A percentile compares a stretch with the other conserved stretches of the same genome.
These are phyloP conservation scores for Drosophila kambysellisi DNA, from an alignment of 2,888 invertebrate species.

Conservation along the genomic window DNA sequence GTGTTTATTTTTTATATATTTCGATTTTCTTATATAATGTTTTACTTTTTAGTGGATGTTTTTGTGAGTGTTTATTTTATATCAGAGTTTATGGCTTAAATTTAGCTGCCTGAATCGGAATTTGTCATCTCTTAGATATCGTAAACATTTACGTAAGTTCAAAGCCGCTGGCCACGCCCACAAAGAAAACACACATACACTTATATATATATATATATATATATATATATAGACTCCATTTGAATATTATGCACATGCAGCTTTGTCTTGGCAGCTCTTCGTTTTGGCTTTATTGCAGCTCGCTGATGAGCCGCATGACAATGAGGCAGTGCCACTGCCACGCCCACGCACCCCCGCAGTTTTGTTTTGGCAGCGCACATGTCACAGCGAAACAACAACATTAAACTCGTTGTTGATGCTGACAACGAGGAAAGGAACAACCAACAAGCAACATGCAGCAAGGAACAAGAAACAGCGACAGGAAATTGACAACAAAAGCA, in stretches of 20 bases:
- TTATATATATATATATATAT: not conserved
- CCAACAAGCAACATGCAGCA: conserved; percentile 9
- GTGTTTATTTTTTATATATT: too few species aligned
- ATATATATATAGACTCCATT: not conserved
- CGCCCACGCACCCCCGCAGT: conserved; percentile 34
- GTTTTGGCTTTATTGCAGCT: conserved; percentile 45
- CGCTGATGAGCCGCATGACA: conserved; percentile 65
- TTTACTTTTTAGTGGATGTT: not conserved
- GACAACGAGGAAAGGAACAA: conserved; percentile 14
- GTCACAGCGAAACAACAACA: conserved; percentile 19
- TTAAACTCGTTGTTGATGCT: conserved; percentile 6
- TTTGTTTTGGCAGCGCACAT: conserved; percentile 37
- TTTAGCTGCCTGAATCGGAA: not conserved
- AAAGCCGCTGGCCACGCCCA: conserved; percentile 35
- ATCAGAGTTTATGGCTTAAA: not conserved
- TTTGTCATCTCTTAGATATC: not conserved
- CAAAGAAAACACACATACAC: not conserved
- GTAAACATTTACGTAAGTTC: not conserved
- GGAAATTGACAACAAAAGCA: conserved; percentile 72
- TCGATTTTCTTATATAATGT: too few species aligned
- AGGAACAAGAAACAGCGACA: conserved; percentile 42
- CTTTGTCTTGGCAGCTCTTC: conserved; percentile 44
- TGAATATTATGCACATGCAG: conserved; percentile 22
- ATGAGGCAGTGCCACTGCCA: conserved; percentile 49
- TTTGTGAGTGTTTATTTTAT: not conserved